Percentiles rank a stretch among this genome's conserved stretches.
phyloP scores from a whole-genome alignment of 1,140 invertebrate genomes.

The Nasonia longicornis region DNA sequence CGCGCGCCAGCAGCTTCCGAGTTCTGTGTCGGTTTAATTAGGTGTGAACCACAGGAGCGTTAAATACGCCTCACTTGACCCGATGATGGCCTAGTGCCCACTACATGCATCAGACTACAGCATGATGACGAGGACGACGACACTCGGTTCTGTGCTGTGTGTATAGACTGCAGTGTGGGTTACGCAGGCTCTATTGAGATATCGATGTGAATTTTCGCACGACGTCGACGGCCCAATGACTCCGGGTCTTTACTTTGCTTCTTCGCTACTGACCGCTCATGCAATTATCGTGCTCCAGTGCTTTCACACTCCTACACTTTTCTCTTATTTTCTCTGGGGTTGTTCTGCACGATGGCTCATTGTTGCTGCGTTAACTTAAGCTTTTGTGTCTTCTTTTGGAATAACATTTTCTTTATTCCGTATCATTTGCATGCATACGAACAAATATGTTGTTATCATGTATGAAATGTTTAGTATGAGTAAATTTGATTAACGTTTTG shows the following conservation, averaged over 20 bases:
- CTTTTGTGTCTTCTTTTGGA: background rate
- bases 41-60: slow-evolving; percentile 70
- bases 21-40: slow-evolving; percentile 64
- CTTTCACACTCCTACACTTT: background rate
- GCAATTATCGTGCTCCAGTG: slow-evolving; percentile 1
- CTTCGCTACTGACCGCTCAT: background rate
- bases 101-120: background rate
- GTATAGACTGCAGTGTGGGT: no score
- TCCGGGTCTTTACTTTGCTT: slow-evolving; percentile 27
- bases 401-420: no score
- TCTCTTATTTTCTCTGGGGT: background rate
- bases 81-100: slow-evolving; percentile 64
- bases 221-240: slow-evolving; percentile 23
- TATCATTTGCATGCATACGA: no score
- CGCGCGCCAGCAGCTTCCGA: background rate
- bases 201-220: slow-evolving; percentile 60
- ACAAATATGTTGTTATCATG: no score
- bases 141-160: background rate
- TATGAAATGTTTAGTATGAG: no score
- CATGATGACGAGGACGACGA: background rate
- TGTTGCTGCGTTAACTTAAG: background rate
- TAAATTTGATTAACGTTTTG: no score
- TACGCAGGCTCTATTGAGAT: slow-evolving; percentile 29
- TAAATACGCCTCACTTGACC: slow-evolving; percentile 67
- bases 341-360: background rate